phyloP scores from a whole-genome alignment of 2,888 invertebrate species.

The Eupithecia centaureata region DNA sequence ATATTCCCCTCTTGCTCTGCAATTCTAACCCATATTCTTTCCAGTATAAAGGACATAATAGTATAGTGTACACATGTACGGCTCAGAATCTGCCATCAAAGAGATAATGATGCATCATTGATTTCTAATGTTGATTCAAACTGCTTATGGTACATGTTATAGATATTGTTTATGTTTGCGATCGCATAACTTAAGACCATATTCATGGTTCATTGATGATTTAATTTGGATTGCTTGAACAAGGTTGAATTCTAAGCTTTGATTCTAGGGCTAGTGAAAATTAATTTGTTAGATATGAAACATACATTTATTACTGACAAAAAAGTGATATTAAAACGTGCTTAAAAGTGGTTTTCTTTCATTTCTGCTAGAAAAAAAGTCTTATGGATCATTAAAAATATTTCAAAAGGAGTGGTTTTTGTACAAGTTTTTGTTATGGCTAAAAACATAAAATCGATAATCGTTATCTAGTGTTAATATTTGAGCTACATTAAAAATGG shows the following conservation, averaged over 20 bases:
- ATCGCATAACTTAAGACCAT: conserved; percentile 3
- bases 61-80: background rate
- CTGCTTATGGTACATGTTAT: conserved; percentile 3
- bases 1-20: background rate
- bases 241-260: background rate
- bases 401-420: background rate
- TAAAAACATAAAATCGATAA: too few relatives aligned
- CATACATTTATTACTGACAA: background rate
- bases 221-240: conserved; percentile 3
- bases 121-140: conserved; percentile 13
- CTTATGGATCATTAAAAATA: too few relatives aligned
- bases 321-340: background rate
- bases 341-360: background rate
- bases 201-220: background rate
- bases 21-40: background rate
- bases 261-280: background rate
- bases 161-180: conserved; percentile 8
- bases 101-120: conserved; percentile 10
- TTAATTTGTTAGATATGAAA: background rate
- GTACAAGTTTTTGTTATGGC: background rate
- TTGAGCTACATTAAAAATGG: too few relatives aligned
- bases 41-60: background rate
- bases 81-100: conserved; percentile 6
- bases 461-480: too few relatives aligned
- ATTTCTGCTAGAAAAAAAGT: background rate